Conservation (phyloP, 2,113 vertebrate species). For the Anoura caudifer region DNA sequence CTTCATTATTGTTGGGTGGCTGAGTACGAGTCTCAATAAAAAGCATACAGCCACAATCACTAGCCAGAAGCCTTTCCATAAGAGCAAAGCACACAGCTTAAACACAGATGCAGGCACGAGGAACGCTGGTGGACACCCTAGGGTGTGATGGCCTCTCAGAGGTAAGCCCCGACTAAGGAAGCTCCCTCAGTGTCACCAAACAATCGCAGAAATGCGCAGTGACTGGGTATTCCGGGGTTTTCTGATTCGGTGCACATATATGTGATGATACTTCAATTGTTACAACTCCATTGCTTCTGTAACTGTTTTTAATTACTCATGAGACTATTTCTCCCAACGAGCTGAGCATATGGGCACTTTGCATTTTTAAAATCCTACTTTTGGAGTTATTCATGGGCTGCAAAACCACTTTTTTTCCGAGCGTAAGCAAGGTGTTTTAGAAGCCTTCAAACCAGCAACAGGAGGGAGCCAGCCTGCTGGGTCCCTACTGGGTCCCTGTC, state of each 20-base stretch:
- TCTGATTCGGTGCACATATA: conserved; percentile 54
- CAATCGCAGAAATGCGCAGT: neutral
- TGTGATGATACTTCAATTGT: conserved; percentile 54
- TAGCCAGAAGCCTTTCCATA: neutral
- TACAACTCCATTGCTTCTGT: conserved; percentile 59
- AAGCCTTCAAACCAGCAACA: neutral
- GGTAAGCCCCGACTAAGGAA: conserved; percentile 17
- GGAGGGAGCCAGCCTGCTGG: neutral
- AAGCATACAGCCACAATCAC: neutral
- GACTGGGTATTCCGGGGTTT: neutral
- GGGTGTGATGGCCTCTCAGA: neutral
- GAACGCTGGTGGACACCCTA: neutral
- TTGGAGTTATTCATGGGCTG: conserved; percentile 20
- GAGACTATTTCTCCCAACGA: conserved; percentile 56
- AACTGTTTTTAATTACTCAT: conserved; percentile 68
- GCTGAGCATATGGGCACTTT: conserved; percentile 63
- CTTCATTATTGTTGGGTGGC: neutral
- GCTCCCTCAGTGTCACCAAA: neutral
- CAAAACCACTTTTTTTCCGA: neutral
- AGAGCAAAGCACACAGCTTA: neutral
- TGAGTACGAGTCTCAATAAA: neutral
- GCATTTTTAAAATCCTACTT: conserved; percentile 62
- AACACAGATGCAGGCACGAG: neutral
- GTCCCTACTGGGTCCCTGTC: neutral
- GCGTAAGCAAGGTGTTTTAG: conserved; percentile 4